Evolutionary conservation across 1,140 invertebrate genomes (phyloP).

Genomic region (Pemphigus obesinymphae): DNA sequence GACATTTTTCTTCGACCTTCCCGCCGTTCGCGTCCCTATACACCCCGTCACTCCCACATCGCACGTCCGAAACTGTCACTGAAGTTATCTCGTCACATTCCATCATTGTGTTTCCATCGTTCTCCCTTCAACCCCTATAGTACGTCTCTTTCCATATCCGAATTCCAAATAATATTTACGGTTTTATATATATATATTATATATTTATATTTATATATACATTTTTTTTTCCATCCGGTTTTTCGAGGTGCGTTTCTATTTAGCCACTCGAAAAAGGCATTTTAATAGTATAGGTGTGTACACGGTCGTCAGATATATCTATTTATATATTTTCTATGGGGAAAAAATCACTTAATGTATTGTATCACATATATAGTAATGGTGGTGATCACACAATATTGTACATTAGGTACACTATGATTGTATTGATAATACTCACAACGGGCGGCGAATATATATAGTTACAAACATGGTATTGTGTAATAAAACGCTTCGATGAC

Average conservation of each 20-base stretch:
- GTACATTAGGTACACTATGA: background rate
- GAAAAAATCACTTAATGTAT: too few species aligned
- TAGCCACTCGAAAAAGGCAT: background rate
- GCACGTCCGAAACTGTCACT: background rate
- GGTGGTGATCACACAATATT: too few species aligned
- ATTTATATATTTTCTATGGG: too few species aligned
- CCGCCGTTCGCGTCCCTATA: background rate
- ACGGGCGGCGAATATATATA: background rate
- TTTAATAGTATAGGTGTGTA: too few species aligned
- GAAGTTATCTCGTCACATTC: background rate
- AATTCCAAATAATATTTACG: too few species aligned
- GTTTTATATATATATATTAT: too few species aligned
- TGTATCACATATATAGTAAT: too few species aligned
- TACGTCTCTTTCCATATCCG: too few species aligned
- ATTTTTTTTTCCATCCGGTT: background rate
- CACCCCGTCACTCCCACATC: background rate
- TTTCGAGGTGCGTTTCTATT: background rate
- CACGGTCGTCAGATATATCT: too few species aligned
- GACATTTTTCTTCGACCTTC: too few species aligned
- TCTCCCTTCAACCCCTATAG: background rate
- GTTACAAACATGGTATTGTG: background rate
- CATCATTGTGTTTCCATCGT: background rate
- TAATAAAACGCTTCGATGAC: background rate
- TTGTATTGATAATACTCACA: background rate
- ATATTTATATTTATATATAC: too few species aligned